Conservation (phyloP, 1,140 invertebrate genomes). For the Bombus vancouverensis region DNA sequence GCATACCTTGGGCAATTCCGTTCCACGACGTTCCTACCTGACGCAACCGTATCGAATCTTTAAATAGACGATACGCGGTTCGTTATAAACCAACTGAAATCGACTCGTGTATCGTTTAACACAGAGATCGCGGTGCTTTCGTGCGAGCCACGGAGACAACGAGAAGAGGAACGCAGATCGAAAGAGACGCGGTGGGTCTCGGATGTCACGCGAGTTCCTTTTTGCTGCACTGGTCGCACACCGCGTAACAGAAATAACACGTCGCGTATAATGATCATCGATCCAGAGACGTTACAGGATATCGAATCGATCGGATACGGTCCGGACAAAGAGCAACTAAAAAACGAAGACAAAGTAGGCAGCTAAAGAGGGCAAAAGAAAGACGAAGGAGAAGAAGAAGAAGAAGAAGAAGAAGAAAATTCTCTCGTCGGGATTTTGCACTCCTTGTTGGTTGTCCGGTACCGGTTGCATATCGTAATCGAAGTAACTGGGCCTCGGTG, state of each 20-base stretch:
- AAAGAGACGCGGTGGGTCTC: conserved; percentile 52
- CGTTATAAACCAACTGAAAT: background rate
- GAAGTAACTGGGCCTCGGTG: conserved; percentile 14
- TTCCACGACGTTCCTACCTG: background rate
- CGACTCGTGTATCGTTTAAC: background rate
- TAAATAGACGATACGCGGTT: conserved; percentile 3
- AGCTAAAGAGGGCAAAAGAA: background rate
- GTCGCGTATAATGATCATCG: conserved; percentile 59
- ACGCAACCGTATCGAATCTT: background rate
- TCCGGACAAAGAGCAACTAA: background rate
- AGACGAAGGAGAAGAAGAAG: background rate
- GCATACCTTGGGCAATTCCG: background rate
- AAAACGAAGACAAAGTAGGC: background rate
- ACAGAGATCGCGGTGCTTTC: background rate
- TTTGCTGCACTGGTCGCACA: conserved; percentile 43
- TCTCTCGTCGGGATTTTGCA: conserved; percentile 6
- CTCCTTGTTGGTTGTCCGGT: background rate
- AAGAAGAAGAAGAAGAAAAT: background rate
- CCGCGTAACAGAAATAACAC: conserved; percentile 59
- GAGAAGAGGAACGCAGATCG: background rate
- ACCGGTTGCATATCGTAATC: conserved; percentile 58
- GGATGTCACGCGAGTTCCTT: conserved; percentile 60
- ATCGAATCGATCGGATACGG: conserved; percentile 7
- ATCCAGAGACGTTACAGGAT: conserved; percentile 50
- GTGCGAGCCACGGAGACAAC: background rate